Percentiles rank a stretch among this genome's conserved stretches.
phyloP scores from a whole-genome alignment of 2,113 vertebrate species.

The Laterallus jamaicensis region DNA sequence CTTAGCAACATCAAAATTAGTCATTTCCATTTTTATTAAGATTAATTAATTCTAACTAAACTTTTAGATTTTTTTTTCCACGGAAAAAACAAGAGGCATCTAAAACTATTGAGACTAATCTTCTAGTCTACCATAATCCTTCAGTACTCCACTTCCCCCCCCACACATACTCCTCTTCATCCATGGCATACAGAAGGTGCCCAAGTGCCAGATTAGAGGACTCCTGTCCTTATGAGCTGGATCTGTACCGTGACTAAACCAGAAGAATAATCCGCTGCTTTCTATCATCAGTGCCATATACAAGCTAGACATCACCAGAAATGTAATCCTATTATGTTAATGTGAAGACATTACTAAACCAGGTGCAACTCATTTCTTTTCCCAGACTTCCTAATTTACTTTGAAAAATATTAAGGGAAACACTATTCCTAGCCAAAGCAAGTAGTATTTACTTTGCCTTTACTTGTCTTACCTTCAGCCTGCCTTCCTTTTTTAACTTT shows the following conservation, averaged over 20 bases:
- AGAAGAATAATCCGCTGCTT: neutral
- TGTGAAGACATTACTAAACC: neutral
- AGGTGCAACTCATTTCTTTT: neutral
- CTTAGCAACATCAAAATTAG: neutral
- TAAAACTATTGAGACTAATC: neutral
- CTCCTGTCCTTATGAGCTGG: rapidly evolving
- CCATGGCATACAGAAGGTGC: rapidly evolving
- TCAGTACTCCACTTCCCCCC: neutral
- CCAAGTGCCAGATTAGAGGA: neutral
- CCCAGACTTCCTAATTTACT: neutral
- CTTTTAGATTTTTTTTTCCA: neutral
- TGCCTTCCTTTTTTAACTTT: neutral
- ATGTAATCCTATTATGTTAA: neutral
- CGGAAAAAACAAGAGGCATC: neutral
- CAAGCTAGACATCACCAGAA: neutral
- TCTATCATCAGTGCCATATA: neutral
- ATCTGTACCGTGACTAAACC: neutral
- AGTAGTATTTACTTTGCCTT: neutral
- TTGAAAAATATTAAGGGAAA: neutral
- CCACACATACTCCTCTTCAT: neutral
- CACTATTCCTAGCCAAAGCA: neutral
- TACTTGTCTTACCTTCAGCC: neutral
- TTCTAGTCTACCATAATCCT: neutral
- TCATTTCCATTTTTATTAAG: neutral
- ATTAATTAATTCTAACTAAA: neutral